Base-by-base conservation (phyloP, 2,797 vertebrate genomes). In the Decapterus maruadsi region DNA sequence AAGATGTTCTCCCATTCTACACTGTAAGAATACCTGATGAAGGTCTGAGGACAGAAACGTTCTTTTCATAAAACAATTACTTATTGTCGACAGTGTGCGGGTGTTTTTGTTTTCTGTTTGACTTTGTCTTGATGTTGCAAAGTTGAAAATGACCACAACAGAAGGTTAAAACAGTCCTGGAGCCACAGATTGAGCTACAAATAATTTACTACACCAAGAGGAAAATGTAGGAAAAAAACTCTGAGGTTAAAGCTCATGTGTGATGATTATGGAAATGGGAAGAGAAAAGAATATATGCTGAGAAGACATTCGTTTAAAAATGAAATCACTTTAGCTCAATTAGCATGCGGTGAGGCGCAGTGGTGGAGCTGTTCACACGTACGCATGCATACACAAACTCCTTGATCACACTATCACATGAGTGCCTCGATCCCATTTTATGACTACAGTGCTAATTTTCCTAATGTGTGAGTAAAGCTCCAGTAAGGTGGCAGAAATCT, bases 371-470 rank as follows among this genome's bases (percentile, higher is more conserved):
- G 51, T 38, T 82, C 55, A 48, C 72, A 68, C 70, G 55, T 11
- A 50, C 10, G 63, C 42, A 51, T 22, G 31, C 46, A 57, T 19
- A 55, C 42, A 63, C 29, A 66, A 48, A 68, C 65, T 50, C 43
- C 60, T 48, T 50, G 55, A 82, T 81, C 71, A 54, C 59, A 46
- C 75, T 5, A 36, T 69, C 77, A 78, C 73, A 62, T 45, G 56
- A 83, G 72, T 38, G 72, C 68, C 60, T 57, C 67, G 50, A 67
- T 70, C 72, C 59, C 36, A 59, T 81, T 81, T 82, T 61, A 85
- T 56, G 58, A 83, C 74, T 68, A 20, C 19, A 6, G 20, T 17
- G 68, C 72, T 83, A 81, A 89, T 89, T 86, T 87, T 36, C 68
- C 66, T 81, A 87, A 87, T 67, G 86, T 56, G 2, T 54, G 68